Percentiles rank a stretch among this genome's conserved stretches.
phyloP scores from a whole-genome alignment of 2,888 invertebrate genomes.

The Callyntrura sp. region DNA sequence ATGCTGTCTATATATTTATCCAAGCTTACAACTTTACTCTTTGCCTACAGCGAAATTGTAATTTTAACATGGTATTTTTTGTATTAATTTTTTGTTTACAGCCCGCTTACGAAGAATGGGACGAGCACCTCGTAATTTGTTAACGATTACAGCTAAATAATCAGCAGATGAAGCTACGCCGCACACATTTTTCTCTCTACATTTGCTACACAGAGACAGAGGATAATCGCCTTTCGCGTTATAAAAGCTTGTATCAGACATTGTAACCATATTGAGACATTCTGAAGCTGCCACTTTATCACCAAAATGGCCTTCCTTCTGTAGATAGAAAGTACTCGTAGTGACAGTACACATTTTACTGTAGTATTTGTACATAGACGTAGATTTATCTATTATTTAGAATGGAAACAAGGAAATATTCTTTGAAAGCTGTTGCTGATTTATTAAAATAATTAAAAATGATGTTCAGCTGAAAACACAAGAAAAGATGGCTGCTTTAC shows the following conservation, averaged over 20 bases:
- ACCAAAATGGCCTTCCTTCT: conserved; percentile 50
- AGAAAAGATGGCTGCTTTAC: neutral
- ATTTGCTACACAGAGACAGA: conserved; percentile 12
- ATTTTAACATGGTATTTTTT: conserved; percentile 51
- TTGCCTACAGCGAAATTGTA: neutral
- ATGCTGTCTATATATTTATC: conserved; percentile 36
- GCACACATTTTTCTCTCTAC: conserved; percentile 20
- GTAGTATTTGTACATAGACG: conserved; percentile 13
- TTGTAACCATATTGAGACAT: conserved; percentile 15
- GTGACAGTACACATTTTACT: conserved; percentile 31
- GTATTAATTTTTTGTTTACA: conserved; percentile 86
- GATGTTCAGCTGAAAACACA: conserved; percentile 21
- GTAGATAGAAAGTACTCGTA: conserved; percentile 21
- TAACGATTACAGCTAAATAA: conserved; percentile 68
- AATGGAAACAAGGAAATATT: neutral
- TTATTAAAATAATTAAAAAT: conserved; percentile 1
- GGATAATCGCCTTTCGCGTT: conserved; percentile 13
- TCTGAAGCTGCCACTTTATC: conserved; percentile 49
- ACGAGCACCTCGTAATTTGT: conserved; percentile 90
- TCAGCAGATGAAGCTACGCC: conserved; percentile 46
- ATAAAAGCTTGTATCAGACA: neutral
- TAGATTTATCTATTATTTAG: neutral
- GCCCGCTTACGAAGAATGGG: conserved; percentile 92
- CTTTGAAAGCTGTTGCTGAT: conserved; percentile 51
- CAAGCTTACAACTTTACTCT: conserved; percentile 19